phyloP scores from a whole-genome alignment of 2,888 invertebrate genomes.

The Hirtodrosophila duncani region DNA sequence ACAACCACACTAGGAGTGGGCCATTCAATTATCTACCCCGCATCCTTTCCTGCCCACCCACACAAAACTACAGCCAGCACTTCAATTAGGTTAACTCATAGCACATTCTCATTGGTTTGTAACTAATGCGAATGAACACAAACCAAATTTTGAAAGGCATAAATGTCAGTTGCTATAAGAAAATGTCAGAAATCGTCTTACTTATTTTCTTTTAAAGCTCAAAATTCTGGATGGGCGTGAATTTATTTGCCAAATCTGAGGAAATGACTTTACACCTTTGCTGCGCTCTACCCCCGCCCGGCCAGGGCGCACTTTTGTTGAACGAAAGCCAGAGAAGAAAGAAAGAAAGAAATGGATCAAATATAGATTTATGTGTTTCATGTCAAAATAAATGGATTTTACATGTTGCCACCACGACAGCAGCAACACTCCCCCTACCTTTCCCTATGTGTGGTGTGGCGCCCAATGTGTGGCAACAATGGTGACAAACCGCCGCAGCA shows the following conservation, averaged over 20 bases:
- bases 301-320: too few species aligned
- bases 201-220: constrained; percentile 28
- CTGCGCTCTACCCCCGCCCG: too few species aligned
- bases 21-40: too few species aligned
- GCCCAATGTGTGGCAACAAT: constrained; percentile 17
- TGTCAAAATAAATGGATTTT: constrained; percentile 73
- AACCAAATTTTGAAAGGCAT: constrained; percentile 34
- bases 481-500: constrained; percentile 37
- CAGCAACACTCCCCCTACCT: too few species aligned
- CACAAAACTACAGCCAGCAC: too few species aligned
- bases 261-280: constrained; percentile 61
- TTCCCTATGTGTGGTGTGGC: too few species aligned
- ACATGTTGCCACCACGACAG: constrained; percentile 60
- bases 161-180: constrained; percentile 33
- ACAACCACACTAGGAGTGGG: too few species aligned
- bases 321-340: neutral
- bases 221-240: constrained; percentile 1
- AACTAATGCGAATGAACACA: constrained; percentile 19
- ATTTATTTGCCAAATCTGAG: constrained; percentile 20
- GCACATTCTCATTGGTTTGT: neutral
- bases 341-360: constrained; percentile 59
- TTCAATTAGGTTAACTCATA: constrained; percentile 16
- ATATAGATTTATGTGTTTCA: constrained; percentile 67
- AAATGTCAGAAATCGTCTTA: too few species aligned
- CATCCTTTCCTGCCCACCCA: too few species aligned